Evolutionary conservation across 2,888 invertebrate species (phyloP), one percentile per base, ranked within the genome.

Genomic region (Aporophyla nigra): DNA sequence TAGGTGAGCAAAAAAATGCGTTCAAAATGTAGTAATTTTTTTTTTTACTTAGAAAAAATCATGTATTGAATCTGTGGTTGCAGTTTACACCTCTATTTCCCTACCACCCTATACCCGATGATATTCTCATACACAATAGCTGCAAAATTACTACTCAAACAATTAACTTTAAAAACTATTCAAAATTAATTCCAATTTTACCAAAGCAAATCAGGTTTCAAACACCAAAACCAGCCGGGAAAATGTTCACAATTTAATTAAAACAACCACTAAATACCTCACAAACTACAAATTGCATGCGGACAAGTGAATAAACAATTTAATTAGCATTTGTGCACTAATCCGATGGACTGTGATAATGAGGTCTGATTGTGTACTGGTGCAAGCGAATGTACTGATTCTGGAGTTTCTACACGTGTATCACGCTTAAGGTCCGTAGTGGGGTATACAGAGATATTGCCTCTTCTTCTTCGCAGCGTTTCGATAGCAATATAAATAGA

Each of bases 281-380:
- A 16, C 40, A 43, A 72, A 80, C 19, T 59, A 46, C 24, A n/a
- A 65, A 78, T 73, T 59, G 33, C 24, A 49, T 12, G 51, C 43
- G 16, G 9, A 0, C 59, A 24, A 27, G 6, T 19, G 65, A 78
- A 72, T 51, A 4, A 51, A 68, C 56, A 68, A 74, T 63, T 74
- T 74, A 68, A 79, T 79, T 79, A 74, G 46, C 51, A 46, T 68
- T 79, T 27, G 24, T 63, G 63, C 65, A 43, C 21, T 79, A 74
- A 74, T 74, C 33, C n/a, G 54, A 61, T 43, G 43, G 46, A 63
- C 63, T 56, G 51, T 19, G 19, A n/a, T 80, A 67, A 63, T 78
- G 56, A 68, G 67, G 43, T 67, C 12, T 10, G 16, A 62, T 80
- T 56, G 16, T 62, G 61, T 61, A 63, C 71, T 68, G 21, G 10